phyloP scores from a whole-genome alignment of 2,113 vertebrate species.

The Alligator mississippiensis region DNA sequence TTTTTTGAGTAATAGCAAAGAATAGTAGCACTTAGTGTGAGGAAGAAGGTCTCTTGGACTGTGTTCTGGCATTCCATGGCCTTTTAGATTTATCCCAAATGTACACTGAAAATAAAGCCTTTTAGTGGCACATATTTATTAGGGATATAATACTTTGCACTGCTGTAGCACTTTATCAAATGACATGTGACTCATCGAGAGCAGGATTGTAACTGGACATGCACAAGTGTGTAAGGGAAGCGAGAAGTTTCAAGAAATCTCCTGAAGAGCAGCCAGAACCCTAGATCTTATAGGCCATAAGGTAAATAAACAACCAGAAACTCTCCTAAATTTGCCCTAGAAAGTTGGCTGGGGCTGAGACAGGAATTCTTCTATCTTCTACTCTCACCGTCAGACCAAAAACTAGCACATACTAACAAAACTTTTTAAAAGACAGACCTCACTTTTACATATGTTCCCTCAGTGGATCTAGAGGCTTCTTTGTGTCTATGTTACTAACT shows the following conservation, averaged over 20 bases:
- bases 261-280: slow-evolving; percentile 16
- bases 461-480: background rate
- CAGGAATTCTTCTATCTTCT: background rate
- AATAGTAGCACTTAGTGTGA: slow-evolving; percentile 53
- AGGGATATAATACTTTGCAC: slow-evolving; percentile 46
- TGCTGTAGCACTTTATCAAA: slow-evolving; percentile 41
- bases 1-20: slow-evolving; percentile 50
- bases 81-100: slow-evolving; percentile 57
- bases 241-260: background rate
- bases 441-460: background rate
- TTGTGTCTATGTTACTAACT: background rate
- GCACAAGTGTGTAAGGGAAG: background rate
- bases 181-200: slow-evolving; percentile 29
- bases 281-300: background rate
- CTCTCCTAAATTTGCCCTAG: background rate
- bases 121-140: slow-evolving; percentile 40
- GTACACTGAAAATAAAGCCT: slow-evolving; percentile 61
- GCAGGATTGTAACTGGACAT: background rate
- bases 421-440: background rate
- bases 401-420: background rate
- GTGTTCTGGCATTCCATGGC: slow-evolving; percentile 29
- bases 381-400: background rate
- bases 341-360: background rate
- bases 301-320: background rate
- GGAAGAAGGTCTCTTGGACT: slow-evolving; percentile 37